These are phyloP conservation scores for Drosophila atripex DNA, from an alignment of 2,888 invertebrate species.

Conservation along the genomic window DNA sequence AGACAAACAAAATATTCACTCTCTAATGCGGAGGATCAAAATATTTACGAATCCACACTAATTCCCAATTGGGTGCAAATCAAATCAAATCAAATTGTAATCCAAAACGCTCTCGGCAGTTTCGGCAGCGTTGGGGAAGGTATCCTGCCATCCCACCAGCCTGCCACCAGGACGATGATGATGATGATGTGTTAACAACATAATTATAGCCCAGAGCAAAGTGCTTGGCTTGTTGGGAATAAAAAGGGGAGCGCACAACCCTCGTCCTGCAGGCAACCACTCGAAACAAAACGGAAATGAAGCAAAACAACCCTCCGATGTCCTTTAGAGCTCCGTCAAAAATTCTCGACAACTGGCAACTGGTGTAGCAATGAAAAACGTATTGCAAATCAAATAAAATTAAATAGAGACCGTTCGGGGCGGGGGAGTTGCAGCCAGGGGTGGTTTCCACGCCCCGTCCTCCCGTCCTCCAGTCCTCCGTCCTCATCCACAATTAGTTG, in stretches of 20 bases:
- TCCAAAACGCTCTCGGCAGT: conserved; percentile 74
- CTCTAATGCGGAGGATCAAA: conserved; percentile 69
- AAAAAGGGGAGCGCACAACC: conserved; percentile 58
- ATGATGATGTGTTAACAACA: conserved; percentile 82
- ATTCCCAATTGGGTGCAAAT: conserved; percentile 81
- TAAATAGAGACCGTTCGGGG: conserved; percentile 65
- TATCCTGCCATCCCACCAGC: conserved; percentile 17
- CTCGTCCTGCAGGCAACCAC: conserved; percentile 57
- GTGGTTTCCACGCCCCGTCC: conserved; percentile 4
- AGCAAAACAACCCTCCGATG: conserved; percentile 68
- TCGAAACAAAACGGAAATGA: conserved; percentile 73
- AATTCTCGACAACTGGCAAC: conserved; percentile 37
- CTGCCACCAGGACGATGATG: conserved; percentile 46
- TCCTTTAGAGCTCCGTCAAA: conserved; percentile 58
- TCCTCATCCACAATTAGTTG: conserved; percentile 72
- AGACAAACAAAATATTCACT: conserved; percentile 59
- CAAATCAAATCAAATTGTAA: conserved; percentile 75
- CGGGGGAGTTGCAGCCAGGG: conserved; percentile 21
- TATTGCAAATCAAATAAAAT: conserved; percentile 80
- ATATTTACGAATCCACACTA: conserved; percentile 78
- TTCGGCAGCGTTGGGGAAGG: conserved; percentile 27
- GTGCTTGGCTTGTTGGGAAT: conserved; percentile 46
- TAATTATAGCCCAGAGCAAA: conserved; percentile 81
- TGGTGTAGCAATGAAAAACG: conserved; percentile 74
- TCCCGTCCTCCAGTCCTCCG: background rate